phyloP scores from a whole-genome alignment of 2,113 vertebrate species.

The Salvator merianae region DNA sequence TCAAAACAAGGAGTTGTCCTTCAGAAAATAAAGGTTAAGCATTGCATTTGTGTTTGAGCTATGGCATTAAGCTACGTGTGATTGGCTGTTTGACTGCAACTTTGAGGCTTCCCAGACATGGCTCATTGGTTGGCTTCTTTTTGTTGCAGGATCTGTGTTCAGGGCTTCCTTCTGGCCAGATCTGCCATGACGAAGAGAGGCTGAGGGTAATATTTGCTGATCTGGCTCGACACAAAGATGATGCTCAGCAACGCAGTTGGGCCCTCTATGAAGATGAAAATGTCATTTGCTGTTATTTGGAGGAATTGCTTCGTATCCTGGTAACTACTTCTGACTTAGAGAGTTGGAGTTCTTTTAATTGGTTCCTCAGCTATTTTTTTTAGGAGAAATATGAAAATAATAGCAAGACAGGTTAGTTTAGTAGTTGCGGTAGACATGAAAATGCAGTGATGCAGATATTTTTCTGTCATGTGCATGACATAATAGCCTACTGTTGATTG shows the following conservation, averaged over 20 bases:
- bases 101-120: constrained; percentile 21
- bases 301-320: constrained; percentile 91
- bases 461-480: not conserved
- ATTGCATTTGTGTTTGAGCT: too few relatives aligned
- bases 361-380: not conserved
- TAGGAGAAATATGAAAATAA: not conserved
- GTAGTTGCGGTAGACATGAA: not conserved
- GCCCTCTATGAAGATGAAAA: constrained; percentile 82
- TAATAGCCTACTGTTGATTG: not conserved
- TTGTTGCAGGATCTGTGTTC: constrained; percentile 80
- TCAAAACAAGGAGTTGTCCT: too few relatives aligned
- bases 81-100: constrained; percentile 48
- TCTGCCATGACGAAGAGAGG: constrained; percentile 94
- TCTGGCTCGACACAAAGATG: constrained; percentile 88
- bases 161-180: constrained; percentile 89
- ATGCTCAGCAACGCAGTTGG: constrained; percentile 96
- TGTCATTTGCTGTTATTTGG: constrained; percentile 83
- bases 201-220: constrained; percentile 96
- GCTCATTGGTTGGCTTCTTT: constrained; percentile 21
- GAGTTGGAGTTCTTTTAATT: not conserved
- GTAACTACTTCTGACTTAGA: constrained; percentile 68
- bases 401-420: not conserved
- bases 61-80: not conserved
- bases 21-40: too few relatives aligned
- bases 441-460: not conserved